Evolutionary conservation across 2,113 vertebrate species (phyloP), one percentile per base, ranked within the genome.

Genomic region (Scomber colias): DNA sequence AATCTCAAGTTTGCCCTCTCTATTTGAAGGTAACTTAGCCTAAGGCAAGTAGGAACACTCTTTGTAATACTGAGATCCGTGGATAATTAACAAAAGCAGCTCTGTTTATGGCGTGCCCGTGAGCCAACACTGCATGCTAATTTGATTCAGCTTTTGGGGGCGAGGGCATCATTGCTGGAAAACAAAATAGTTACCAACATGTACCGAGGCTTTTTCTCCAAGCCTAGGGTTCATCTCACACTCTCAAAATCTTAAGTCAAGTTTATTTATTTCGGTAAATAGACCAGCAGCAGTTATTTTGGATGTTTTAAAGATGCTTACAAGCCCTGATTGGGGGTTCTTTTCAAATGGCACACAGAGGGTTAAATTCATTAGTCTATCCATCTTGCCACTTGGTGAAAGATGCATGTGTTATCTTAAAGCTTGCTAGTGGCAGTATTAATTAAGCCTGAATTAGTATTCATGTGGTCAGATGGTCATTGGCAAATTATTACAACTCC

Each of bases 1-100:
- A 53, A 73, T 78, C 71, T 89, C 49, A 59, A 85, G 65, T 84
- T 71, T 69, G 51, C 17, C 19, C 80, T 16, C 15, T 79, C 57
- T 75, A 57, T 73, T 69, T 83, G 70, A 90, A 91, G 79, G 87
- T 89, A 92, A 84, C 80, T 70, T 82, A 56, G 84, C 91, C 84
- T 87, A 85, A 89, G 83, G 90, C 89, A 75, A 87, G 72, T 60
- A 81, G 86, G 86, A 90, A 87, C 89, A 85, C 83, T 93, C 84
- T 90, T 89, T 94, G 91, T 94, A 83, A 79, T 63, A 66, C 88
- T 90, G 92, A 90, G 83, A 93, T 92, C 92, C 92, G 88, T 93
- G 84, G 91, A 92, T 93, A 94, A 95, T 94, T 93, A 92, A 93
- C 94, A 94, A 92, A 95, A 93, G 93, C 89, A 27, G 86, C 88